Conservation (phyloP, 1,140 invertebrate genomes). For the Centruroides sculpturatus region DNA sequence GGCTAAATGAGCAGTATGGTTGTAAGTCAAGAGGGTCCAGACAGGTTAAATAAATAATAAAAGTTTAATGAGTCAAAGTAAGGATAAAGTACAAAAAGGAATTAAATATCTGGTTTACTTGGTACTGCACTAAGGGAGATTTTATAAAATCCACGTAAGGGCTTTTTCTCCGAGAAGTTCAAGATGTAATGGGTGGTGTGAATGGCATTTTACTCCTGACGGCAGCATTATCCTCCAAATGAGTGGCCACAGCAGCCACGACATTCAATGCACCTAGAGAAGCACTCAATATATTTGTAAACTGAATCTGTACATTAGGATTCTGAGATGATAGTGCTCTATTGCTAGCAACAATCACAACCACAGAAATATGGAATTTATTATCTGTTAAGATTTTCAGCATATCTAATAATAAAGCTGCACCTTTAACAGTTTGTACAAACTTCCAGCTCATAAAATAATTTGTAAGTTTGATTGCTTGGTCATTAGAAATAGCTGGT, state of each 20-base stretch:
- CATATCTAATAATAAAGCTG: slow-evolving; percentile 59
- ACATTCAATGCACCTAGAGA: slow-evolving; percentile 50
- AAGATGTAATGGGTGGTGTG: slow-evolving; percentile 52
- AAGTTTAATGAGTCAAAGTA: too few species aligned
- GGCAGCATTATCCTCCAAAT: slow-evolving; percentile 54
- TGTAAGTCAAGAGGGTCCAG: too few species aligned
- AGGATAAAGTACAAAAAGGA: too few species aligned
- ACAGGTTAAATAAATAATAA: too few species aligned
- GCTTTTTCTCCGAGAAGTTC: slow-evolving; percentile 62
- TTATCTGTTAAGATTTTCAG: slow-evolving; percentile 52
- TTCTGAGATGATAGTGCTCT: slow-evolving; percentile 51
- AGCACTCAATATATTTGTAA: slow-evolving; percentile 72
- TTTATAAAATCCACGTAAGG: slow-evolving; percentile 67
- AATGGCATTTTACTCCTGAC: slow-evolving; percentile 52
- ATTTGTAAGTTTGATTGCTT: slow-evolving; percentile 76
- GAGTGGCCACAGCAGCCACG: slow-evolving; percentile 54
- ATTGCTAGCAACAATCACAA: slow-evolving; percentile 56
- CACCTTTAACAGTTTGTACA: slow-evolving; percentile 70
- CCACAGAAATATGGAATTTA: slow-evolving; percentile 52
- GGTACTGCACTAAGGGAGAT: slow-evolving; percentile 52
- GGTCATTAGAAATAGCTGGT: slow-evolving; percentile 44
- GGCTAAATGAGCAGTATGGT: too few species aligned
- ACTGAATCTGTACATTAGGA: slow-evolving; percentile 51
- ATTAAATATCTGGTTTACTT: slow-evolving; percentile 41
- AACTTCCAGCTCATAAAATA: slow-evolving; percentile 81